phyloP scores from a whole-genome alignment of 2,888 invertebrate species.

The Spilarctia lutea region DNA sequence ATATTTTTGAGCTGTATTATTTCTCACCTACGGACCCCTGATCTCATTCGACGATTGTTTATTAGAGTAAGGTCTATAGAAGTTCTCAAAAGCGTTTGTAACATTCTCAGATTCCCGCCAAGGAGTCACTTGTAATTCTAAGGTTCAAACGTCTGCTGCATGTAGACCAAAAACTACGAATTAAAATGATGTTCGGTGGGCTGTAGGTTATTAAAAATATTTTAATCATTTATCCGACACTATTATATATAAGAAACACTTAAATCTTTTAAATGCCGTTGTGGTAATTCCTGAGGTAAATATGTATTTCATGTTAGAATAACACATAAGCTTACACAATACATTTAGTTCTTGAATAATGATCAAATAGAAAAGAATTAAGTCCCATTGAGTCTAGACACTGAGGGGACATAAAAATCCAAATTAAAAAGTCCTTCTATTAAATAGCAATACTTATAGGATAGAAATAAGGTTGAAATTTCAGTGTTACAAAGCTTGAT shows the following conservation, averaged over 20 bases:
- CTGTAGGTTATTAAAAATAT: too few species aligned
- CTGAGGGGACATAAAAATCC: conserved; percentile 41
- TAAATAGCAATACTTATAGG: conserved; percentile 14
- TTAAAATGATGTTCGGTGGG: too few species aligned
- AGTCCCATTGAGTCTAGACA: conserved; percentile 59
- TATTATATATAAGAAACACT: neutral
- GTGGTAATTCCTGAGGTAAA: neutral
- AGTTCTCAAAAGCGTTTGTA: too few species aligned
- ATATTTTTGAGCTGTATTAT: too few species aligned
- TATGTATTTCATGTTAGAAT: neutral
- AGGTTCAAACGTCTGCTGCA: neutral
- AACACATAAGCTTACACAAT: conserved; percentile 12
- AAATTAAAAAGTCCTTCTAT: conserved; percentile 3
- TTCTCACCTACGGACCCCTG: too few species aligned
- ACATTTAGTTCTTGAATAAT: conserved; percentile 32
- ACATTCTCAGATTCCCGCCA: too few species aligned
- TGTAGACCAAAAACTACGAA: neutral
- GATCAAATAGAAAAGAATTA: conserved; percentile 32
- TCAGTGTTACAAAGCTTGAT: conserved; percentile 16
- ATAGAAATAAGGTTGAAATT: conserved; percentile 37
- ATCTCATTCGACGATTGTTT: too few species aligned
- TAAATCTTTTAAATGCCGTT: neutral
- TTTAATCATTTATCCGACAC: too few species aligned
- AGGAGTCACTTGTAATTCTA: neutral
- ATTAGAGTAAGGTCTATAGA: too few species aligned